Base-by-base conservation (phyloP, 2,113 vertebrate species). In the Cephalopterus ornatus region DNA sequence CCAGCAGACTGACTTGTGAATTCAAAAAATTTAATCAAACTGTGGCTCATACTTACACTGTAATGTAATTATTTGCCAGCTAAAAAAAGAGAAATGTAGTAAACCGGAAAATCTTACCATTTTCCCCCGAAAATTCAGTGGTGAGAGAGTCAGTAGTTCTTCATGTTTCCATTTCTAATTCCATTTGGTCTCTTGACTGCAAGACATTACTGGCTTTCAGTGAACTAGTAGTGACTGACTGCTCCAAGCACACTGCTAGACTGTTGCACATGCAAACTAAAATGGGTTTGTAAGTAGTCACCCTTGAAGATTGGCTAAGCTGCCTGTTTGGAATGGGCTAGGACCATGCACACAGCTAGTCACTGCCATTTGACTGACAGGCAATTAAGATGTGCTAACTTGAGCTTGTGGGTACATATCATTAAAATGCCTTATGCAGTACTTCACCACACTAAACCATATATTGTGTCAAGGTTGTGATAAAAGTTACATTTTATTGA, bases 121-220 rank as follows among this genome's bases (percentile, higher is more conserved):
- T 27, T 0, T 0, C 0, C 5, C 5, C 3, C 11, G 2, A 2
- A 59, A 65, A 42, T 65, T 22, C 28, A 28, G 2, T 37, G 28
- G 11, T 63, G n/a, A 78, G 65, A 42, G 27, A 26, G 8, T 37
- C 74, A 66, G 16, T 20, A 66, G 12, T 35, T 85, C 58, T 79
- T 41, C 27, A 73, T 37, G 28, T 81, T 91, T 9, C 12, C 19
- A 10, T 73, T 76, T 78, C 47, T n/a, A 52, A 53, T 37, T 89
- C 46, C 8, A 14, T 82, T 75, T 63, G 20, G 8, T 28, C 58
- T 81, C 46, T 24, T 83, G 44, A 50, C n/a, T 58, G 35, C 13
- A 73, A 71, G 63, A 5, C 41, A 11, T 23, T 46, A 10, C 30
- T 71, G 33, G 8, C 13, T 93, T 85, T 68, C 35, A 30, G 11